A percentile compares a stretch with the other conserved stretches of the same genome.
Evolutionary conservation across 2,888 invertebrate genomes (phyloP).

Genomic region (Eumacrocentrus americanus): DNA sequence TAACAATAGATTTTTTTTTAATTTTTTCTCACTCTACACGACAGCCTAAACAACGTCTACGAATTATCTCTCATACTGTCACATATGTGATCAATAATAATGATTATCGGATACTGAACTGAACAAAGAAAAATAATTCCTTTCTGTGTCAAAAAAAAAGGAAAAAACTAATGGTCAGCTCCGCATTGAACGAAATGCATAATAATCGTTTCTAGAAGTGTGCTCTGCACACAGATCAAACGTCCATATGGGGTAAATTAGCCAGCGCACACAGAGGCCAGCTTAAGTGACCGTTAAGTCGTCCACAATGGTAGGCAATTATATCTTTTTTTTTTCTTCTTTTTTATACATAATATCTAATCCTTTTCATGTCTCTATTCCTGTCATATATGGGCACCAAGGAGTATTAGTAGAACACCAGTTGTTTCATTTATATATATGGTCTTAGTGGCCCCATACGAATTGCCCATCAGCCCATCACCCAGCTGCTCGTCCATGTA

Average conservation of each 20-base stretch:
- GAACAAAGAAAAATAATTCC: too few species aligned
- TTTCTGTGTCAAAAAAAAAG: too few species aligned
- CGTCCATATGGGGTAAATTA: not conserved
- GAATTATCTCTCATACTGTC: too few species aligned
- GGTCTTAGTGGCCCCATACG: slow-evolving; percentile 45
- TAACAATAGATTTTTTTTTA: too few species aligned
- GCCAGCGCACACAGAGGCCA: not conserved
- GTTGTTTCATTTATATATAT: too few species aligned
- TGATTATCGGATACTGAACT: not conserved
- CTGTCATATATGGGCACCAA: too few species aligned
- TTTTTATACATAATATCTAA: too few species aligned
- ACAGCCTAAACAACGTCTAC: too few species aligned
- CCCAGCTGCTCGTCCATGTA: slow-evolving; percentile 51
- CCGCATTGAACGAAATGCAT: not conserved
- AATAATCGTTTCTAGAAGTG: not conserved
- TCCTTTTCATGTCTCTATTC: too few species aligned
- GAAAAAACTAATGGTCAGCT: not conserved
- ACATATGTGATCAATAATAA: not conserved
- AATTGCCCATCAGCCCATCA: slow-evolving; percentile 40
- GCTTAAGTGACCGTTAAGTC: not conserved
- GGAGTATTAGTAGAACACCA: too few species aligned
- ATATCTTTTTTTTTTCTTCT: not conserved
- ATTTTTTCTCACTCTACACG: too few species aligned
- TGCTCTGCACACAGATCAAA: not conserved
- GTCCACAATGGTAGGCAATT: not conserved